Percentiles rank a stretch among this genome's conserved stretches.
These are phyloP conservation scores for Crotalus horridus DNA, from an alignment of 2,113 vertebrate species.

Conservation along the genomic window DNA sequence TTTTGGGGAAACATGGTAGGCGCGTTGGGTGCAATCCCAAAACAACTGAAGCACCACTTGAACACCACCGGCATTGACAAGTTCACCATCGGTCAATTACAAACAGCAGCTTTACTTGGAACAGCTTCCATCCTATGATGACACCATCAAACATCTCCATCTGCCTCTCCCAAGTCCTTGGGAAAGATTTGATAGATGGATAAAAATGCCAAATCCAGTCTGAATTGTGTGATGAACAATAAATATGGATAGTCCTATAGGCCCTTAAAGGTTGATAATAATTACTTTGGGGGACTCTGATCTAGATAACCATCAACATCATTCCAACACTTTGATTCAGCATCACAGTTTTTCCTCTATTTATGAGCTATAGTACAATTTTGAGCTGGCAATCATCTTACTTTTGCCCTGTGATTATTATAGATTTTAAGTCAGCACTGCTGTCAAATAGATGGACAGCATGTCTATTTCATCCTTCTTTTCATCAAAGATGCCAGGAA, in stretches of 20 bases:
- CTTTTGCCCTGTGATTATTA: neutral
- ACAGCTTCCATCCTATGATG: neutral
- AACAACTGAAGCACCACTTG: too few relatives aligned
- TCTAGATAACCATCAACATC: neutral
- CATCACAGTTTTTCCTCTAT: neutral
- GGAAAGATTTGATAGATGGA: neutral
- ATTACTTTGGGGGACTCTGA: neutral
- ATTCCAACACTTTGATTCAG: neutral
- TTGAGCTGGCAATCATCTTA: neutral
- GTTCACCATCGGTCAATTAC: too few relatives aligned
- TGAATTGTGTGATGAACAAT: neutral
- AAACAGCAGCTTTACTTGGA: neutral
- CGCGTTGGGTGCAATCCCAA: too few relatives aligned
- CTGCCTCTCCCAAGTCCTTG: neutral
- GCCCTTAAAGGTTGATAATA: neutral
- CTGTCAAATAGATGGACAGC: neutral
- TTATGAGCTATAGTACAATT: neutral
- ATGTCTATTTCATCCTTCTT: neutral
- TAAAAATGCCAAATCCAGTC: neutral
- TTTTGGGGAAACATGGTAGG: too few relatives aligned
- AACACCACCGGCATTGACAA: too few relatives aligned
- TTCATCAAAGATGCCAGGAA: neutral
- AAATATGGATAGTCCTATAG: neutral
- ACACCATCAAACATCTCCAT: neutral
- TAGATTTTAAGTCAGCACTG: neutral